Evolutionary conservation across 1,140 invertebrate species (phyloP).

Genomic region (Drosophila pruinosa): DNA sequence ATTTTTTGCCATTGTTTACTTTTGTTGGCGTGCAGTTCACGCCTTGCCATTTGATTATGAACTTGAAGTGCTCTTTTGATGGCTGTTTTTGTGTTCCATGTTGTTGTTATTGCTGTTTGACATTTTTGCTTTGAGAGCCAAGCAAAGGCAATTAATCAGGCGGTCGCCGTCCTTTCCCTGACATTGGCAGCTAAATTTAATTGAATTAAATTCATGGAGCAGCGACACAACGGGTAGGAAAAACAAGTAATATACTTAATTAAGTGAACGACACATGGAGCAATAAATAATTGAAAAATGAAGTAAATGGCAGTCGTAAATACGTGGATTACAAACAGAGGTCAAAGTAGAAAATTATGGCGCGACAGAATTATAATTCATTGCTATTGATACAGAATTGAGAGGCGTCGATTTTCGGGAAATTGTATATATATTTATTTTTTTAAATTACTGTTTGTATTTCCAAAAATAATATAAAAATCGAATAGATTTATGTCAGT

Average conservation of each 20-base stretch:
- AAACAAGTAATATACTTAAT: slow-evolving; percentile 12
- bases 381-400: not conserved
- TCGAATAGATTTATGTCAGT: too few relatives aligned
- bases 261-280: slow-evolving; percentile 23
- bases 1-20: slow-evolving; percentile 8
- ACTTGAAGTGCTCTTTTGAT: slow-evolving; percentile 22
- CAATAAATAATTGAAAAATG: slow-evolving; percentile 25
- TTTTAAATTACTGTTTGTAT: too few relatives aligned
- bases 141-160: slow-evolving; percentile 41
- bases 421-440: too few relatives aligned
- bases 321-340: slow-evolving; percentile 3
- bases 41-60: slow-evolving; percentile 51
- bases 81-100: not conserved
- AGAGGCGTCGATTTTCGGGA: not conserved
- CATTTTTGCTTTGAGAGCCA: slow-evolving; percentile 6
- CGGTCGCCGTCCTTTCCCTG: slow-evolving; percentile 15
- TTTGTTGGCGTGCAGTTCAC: slow-evolving; percentile 46
- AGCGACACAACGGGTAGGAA: not conserved
- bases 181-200: slow-evolving; percentile 43
- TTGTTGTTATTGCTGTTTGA: slow-evolving; percentile 1
- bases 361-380: not conserved
- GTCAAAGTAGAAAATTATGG: not conserved
- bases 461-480: too few relatives aligned
- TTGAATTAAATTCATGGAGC: slow-evolving; percentile 45
- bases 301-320: slow-evolving; percentile 15